Evolutionary conservation across 2,797 vertebrate species (phyloP).

Genomic region (Gallinago stenura): DNA sequence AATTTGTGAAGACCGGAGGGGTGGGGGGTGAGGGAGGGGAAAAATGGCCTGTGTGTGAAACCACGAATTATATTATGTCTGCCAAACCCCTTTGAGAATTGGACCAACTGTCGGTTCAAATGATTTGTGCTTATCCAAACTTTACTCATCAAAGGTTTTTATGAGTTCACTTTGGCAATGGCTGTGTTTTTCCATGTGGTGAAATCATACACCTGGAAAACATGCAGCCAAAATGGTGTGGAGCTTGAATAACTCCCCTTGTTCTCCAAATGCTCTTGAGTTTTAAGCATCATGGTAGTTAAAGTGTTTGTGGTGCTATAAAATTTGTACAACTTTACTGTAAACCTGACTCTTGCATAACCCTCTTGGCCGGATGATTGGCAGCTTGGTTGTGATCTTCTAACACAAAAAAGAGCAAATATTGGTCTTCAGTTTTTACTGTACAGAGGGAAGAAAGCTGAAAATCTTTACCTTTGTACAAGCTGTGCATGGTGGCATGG

Average conservation of each 20-base stretch:
- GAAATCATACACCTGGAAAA: conserved; percentile 78
- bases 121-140: conserved; percentile 73
- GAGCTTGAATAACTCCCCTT: conserved; percentile 74
- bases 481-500: background rate
- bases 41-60: conserved; percentile 72
- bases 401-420: conserved; percentile 25
- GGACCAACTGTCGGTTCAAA: conserved; percentile 54
- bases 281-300: conserved; percentile 45
- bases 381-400: conserved; percentile 27
- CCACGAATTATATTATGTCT: conserved; percentile 61
- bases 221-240: conserved; percentile 49
- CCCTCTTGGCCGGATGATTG: conserved; percentile 35
- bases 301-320: conserved; percentile 60
- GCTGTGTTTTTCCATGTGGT: conserved; percentile 70
- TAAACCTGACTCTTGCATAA: conserved; percentile 59
- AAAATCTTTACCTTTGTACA: background rate
- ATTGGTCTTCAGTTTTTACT: background rate
- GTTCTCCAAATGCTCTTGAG: conserved; percentile 70
- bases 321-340: conserved; percentile 62
- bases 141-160: conserved; percentile 77
- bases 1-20: conserved; percentile 5
- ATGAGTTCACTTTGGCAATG: conserved; percentile 69
- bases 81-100: conserved; percentile 61
- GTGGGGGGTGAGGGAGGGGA: background rate
- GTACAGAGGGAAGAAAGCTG: background rate